Conservation (phyloP, 2,113 vertebrate genomes). For the Sisor rabdophorus region DNA sequence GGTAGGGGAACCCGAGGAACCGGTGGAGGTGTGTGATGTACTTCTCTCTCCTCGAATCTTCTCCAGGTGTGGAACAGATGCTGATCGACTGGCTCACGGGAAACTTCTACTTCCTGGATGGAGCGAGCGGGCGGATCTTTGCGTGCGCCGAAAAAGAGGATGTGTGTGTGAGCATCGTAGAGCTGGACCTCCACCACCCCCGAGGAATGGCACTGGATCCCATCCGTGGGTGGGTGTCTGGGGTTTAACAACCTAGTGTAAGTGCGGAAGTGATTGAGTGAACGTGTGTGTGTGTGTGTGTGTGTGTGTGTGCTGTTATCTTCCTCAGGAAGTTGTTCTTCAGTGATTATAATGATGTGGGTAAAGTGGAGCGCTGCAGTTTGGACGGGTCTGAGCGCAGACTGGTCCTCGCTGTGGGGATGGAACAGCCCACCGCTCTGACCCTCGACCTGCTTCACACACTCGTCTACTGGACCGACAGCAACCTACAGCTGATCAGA, state of each 20-base stretch:
- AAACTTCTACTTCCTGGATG: conserved; percentile 83
- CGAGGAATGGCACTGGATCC: conserved; percentile 80
- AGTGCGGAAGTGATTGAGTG: not conserved
- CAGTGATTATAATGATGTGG: conserved; percentile 77
- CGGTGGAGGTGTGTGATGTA: no score
- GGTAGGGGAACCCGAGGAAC: no score
- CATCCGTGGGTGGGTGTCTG: conserved; percentile 71
- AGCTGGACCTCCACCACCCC: conserved; percentile 78
- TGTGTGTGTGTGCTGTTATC: not conserved
- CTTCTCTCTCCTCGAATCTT: conserved; percentile 33
- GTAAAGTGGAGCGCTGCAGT: conserved; percentile 81
- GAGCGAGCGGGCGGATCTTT: conserved; percentile 75
- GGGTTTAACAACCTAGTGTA: no score
- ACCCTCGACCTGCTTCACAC: conserved; percentile 78
- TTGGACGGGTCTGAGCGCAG: conserved; percentile 82
- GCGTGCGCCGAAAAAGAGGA: conserved; percentile 73
- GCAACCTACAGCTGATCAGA: conserved; percentile 75
- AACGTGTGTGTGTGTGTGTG: not conserved
- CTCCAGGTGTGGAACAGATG: conserved; percentile 78
- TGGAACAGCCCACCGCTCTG: conserved; percentile 78
- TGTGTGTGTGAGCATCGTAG: conserved; percentile 76
- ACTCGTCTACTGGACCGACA: conserved; percentile 82
- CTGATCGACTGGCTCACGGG: conserved; percentile 81
- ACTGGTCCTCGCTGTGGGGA: conserved; percentile 72
- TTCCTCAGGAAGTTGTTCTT: conserved; percentile 82